Evolutionary conservation across 2,797 vertebrate species (phyloP).

Genomic region (Erethizon dorsatum): DNA sequence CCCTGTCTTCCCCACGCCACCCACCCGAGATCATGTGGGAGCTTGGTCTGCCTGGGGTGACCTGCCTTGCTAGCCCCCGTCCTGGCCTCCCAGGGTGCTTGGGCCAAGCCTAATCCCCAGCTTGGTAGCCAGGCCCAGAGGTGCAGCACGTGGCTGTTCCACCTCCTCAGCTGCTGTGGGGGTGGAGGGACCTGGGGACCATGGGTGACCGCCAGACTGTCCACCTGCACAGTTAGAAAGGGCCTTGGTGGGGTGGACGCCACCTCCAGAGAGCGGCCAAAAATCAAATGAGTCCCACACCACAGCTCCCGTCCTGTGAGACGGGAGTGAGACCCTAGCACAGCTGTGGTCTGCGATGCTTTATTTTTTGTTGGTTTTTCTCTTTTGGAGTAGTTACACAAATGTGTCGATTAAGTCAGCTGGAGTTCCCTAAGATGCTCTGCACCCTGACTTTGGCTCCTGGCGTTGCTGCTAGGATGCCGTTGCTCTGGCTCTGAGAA

Average conservation of each 20-base stretch:
- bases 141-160: background rate
- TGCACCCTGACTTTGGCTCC: background rate
- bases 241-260: background rate
- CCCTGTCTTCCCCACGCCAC: background rate
- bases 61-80: background rate
- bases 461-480: background rate
- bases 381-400: background rate
- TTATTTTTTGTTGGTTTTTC: background rate
- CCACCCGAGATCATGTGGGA: background rate
- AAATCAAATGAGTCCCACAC: background rate
- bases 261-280: background rate
- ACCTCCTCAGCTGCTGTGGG: background rate
- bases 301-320: background rate
- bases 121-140: background rate
- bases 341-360: background rate
- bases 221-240: background rate
- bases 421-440: background rate
- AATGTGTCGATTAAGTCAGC: background rate
- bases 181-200: background rate
- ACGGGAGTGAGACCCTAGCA: background rate
- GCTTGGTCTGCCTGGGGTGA: background rate
- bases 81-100: background rate
- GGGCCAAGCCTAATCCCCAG: background rate
- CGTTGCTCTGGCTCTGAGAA: background rate
- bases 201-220: background rate